phyloP scores from a whole-genome alignment of 2,797 vertebrate species.

The Silurus aristotelis region DNA sequence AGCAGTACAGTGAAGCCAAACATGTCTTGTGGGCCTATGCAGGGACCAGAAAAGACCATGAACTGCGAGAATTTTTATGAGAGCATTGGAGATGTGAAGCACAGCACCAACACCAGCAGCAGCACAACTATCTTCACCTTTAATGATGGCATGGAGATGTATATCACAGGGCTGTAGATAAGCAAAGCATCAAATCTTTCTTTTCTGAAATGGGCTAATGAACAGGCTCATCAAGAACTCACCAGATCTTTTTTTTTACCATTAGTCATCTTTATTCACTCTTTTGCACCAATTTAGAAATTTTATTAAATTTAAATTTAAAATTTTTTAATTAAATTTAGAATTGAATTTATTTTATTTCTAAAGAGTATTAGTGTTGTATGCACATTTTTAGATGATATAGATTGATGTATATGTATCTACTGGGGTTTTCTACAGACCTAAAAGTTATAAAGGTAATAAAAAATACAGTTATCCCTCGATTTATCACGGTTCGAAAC shows the following conservation, averaged over 20 bases:
- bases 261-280: not conserved
- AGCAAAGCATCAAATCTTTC: not conserved
- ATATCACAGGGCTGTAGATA: constrained; percentile 78
- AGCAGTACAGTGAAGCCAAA: constrained; percentile 70
- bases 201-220: not conserved
- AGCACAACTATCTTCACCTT: constrained; percentile 84
- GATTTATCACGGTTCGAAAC: too few relatives aligned
- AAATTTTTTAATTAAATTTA: too few relatives aligned
- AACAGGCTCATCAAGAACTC: constrained; percentile 38
- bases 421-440: constrained; percentile 33
- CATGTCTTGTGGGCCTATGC: constrained; percentile 60
- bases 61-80: constrained; percentile 80
- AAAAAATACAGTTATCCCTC: too few relatives aligned
- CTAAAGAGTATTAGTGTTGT: constrained; percentile 40
- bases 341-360: not conserved
- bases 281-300: not conserved
- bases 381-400: constrained; percentile 53
- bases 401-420: constrained; percentile 58
- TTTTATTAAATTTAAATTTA: too few relatives aligned
- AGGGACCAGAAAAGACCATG: constrained; percentile 57
- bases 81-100: constrained; percentile 77
- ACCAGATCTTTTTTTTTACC: not conserved
- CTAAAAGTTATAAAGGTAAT: constrained; percentile 7
- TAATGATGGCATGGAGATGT: constrained; percentile 84
- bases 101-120: constrained; percentile 69